Percentiles rank a stretch among this genome's conserved stretches.
Evolutionary conservation across 2,888 invertebrate genomes (phyloP).

Genomic region (Epsilonema sp.): DNA sequence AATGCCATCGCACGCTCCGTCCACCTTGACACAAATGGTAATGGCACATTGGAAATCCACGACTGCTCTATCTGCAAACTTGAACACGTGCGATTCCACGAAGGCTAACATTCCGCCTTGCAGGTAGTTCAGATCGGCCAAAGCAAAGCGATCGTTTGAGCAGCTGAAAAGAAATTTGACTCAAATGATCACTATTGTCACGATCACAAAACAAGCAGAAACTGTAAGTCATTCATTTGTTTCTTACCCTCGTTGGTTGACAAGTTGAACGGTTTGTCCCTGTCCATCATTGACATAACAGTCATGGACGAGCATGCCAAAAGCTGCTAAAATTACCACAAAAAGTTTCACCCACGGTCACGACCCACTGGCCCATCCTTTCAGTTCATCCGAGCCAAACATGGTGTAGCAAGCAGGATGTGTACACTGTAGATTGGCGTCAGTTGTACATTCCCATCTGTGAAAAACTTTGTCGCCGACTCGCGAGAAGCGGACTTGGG

Average conservation of each 20-base stretch:
- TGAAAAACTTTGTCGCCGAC: slow-evolving; percentile 10
- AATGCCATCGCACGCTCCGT: slow-evolving; percentile 16
- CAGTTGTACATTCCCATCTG: slow-evolving; percentile 8
- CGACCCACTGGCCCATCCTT: too few relatives aligned
- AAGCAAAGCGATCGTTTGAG: slow-evolving; percentile 15
- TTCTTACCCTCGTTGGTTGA: slow-evolving; percentile 18
- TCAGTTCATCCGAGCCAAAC: too few relatives aligned
- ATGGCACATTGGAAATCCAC: slow-evolving; percentile 21
- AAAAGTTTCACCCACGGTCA: too few relatives aligned
- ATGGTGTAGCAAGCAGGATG: too few relatives aligned
- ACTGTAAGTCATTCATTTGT: background rate
- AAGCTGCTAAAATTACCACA: slow-evolving; percentile 10
- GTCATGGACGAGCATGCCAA: slow-evolving; percentile 19
- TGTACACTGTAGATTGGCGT: too few relatives aligned
- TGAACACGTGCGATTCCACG: slow-evolving; percentile 20
- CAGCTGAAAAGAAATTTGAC: slow-evolving; percentile 12
- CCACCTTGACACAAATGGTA: slow-evolving; percentile 16
- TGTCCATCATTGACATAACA: slow-evolving; percentile 23
- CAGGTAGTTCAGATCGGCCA: slow-evolving; percentile 21
- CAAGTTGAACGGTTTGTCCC: slow-evolving; percentile 16
- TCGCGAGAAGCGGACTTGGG: slow-evolving; percentile 5
- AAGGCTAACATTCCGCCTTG: slow-evolving; percentile 13
- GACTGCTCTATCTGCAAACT: slow-evolving; percentile 17
- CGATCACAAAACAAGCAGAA: background rate
- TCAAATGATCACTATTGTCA: too few relatives aligned